Conservation (phyloP, 64 coral and sea anemone genomes). For the Orbicella faveolata region DNA sequence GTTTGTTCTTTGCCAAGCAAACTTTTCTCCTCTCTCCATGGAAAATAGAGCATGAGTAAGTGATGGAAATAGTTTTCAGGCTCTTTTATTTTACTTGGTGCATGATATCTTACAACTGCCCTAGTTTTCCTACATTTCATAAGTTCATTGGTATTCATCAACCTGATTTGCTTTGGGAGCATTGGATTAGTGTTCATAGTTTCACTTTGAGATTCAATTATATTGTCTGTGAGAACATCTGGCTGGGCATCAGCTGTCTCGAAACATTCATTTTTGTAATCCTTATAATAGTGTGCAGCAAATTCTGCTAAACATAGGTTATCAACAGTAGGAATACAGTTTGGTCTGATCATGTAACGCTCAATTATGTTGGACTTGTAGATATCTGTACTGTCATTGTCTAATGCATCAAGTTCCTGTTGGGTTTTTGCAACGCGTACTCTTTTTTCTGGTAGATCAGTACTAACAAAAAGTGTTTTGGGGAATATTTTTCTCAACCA, state of each 20-base stretch:
- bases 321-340: not conserved
- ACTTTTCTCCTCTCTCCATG: conserved; percentile 27
- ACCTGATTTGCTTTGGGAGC: conserved; percentile 6
- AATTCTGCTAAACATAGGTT: too few relatives aligned
- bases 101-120: conserved; percentile 40
- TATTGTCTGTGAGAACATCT: conserved; percentile 6
- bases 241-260: conserved; percentile 27
- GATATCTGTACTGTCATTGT: conserved; percentile 35
- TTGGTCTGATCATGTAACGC: conserved; percentile 13
- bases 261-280: conserved; percentile 12
- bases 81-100: conserved; percentile 22
- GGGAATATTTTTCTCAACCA: conserved; percentile 33
- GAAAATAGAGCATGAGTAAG: conserved; percentile 30
- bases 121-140: conserved; percentile 30
- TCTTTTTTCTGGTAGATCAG: conserved; percentile 26
- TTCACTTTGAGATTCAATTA: conserved; percentile 19
- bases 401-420: conserved; percentile 34
- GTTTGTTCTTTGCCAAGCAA: conserved; percentile 17
- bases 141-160: conserved; percentile 24
- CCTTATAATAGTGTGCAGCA: conserved; percentile 34
- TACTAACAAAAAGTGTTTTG: conserved; percentile 32
- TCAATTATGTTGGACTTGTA: conserved; percentile 40
- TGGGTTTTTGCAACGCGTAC: conserved; percentile 7
- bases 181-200: too few relatives aligned
- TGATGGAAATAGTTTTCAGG: conserved; percentile 31